phyloP scores from a whole-genome alignment of 1,140 invertebrate genomes.

The Neomicropteryx cornuta region DNA sequence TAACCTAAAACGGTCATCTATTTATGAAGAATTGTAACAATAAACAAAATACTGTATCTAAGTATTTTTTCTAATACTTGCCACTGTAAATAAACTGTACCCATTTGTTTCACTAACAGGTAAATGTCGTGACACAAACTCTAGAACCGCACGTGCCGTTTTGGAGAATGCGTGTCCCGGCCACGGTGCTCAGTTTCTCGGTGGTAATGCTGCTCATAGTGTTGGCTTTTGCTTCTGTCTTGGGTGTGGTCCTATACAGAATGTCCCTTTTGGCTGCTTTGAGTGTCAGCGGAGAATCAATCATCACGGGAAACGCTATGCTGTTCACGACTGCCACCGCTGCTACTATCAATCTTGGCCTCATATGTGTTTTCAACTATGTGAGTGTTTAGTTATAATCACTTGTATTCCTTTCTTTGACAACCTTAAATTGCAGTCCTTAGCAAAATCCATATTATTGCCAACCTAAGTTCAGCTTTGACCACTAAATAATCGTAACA shows the following conservation, averaged over 20 bases:
- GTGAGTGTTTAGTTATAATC: constrained; percentile 36
- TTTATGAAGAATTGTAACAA: too few species aligned
- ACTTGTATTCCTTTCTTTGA: too few species aligned
- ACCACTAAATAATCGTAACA: too few species aligned
- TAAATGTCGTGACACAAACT: constrained; percentile 66
- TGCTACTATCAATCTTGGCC: constrained; percentile 75
- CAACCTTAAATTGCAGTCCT: too few species aligned
- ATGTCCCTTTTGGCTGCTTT: constrained; percentile 74
- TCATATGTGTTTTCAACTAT: constrained; percentile 81
- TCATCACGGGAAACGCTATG: constrained; percentile 62
- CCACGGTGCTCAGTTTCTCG: constrained; percentile 73
- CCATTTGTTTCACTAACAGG: constrained; percentile 20
- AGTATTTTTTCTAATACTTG: too few species aligned
- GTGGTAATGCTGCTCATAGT: constrained; percentile 67
- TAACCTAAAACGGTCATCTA: too few species aligned
- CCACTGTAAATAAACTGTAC: too few species aligned
- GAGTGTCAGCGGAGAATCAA: constrained; percentile 42
- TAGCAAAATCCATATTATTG: too few species aligned
- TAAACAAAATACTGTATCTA: too few species aligned
- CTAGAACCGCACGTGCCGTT: constrained; percentile 77
- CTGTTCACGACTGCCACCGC: constrained; percentile 76
- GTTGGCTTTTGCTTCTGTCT: constrained; percentile 74
- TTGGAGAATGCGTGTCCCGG: constrained; percentile 77
- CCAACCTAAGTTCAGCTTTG: too few species aligned
- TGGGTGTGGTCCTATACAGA: constrained; percentile 85